phyloP scores from a whole-genome alignment of 1,140 invertebrate genomes.

The Nephotettix cincticeps region DNA sequence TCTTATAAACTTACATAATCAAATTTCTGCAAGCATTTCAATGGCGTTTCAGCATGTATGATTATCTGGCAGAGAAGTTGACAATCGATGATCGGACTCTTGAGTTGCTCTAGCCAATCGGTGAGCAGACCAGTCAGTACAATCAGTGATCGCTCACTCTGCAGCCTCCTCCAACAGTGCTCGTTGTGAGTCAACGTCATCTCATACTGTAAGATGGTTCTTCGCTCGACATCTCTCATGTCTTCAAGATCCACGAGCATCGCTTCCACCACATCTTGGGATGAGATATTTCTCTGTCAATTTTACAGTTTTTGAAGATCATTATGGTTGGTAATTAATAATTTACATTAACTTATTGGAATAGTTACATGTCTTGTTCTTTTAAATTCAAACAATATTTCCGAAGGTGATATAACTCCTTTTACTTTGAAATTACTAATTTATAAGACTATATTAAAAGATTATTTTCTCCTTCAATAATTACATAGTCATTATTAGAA shows the following conservation, averaged over 20 bases:
- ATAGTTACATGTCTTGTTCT: no score
- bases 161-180: slow-evolving; percentile 65
- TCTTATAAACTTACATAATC: slow-evolving; percentile 58
- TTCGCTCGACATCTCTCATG: slow-evolving; percentile 54
- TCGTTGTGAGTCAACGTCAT: slow-evolving; percentile 64
- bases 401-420: no score
- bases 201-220: slow-evolving; percentile 55
- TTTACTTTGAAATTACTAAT: no score
- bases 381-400: no score
- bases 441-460: no score
- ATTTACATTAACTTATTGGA: no score
- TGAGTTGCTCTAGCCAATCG: slow-evolving; percentile 70
- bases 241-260: slow-evolving; percentile 53
- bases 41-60: slow-evolving; percentile 54
- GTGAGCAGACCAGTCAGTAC: slow-evolving; percentile 62
- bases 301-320: no score
- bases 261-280: slow-evolving; percentile 51
- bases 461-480: no score
- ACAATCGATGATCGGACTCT: slow-evolving; percentile 62
- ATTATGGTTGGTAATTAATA: no score
- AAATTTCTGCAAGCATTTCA: slow-evolving; percentile 62
- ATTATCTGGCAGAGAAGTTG: slow-evolving; percentile 70
- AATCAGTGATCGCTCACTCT: slow-evolving; percentile 62
- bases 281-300: no score
- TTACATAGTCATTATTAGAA: no score